These are phyloP conservation scores for Osmerus mordax DNA, from an alignment of 2,113 vertebrate genomes.

Conservation along the genomic window DNA sequence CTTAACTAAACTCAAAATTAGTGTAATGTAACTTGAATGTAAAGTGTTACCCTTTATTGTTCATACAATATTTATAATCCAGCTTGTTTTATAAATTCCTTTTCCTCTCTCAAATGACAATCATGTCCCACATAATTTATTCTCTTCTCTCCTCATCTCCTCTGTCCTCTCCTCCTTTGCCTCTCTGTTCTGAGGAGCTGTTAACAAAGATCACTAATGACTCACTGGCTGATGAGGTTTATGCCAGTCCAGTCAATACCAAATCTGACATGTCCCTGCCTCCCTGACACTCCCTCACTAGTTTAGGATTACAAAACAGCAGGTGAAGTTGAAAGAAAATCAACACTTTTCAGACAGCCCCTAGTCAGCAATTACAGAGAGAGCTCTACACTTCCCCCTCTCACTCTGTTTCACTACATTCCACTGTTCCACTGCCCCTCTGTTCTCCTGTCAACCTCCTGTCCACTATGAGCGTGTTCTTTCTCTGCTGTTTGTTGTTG, in stretches of 20 bases:
- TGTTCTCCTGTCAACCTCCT: background rate
- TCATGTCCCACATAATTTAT: too few relatives aligned
- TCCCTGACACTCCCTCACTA: constrained; percentile 29
- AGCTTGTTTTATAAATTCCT: background rate
- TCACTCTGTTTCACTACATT: constrained; percentile 3
- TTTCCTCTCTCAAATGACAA: background rate
- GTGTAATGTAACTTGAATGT: too few relatives aligned
- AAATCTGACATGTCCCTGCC: constrained; percentile 45
- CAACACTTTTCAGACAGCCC: constrained; percentile 48
- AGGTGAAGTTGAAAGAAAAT: constrained; percentile 52
- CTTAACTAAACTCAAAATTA: too few relatives aligned
- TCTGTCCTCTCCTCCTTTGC: constrained; percentile 2
- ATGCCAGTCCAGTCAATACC: constrained; percentile 55
- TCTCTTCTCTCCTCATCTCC: constrained; percentile 7
- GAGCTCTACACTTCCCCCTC: constrained; percentile 21
- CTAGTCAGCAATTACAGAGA: constrained; percentile 42
- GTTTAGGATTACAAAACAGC: constrained; percentile 59
- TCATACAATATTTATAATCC: too few relatives aligned
- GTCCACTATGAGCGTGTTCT: background rate
- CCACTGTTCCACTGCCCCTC: background rate
- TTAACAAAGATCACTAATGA: constrained; percentile 39
- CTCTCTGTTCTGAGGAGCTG: background rate
- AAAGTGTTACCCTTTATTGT: too few relatives aligned
- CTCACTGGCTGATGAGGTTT: constrained; percentile 30
- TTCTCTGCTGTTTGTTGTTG: background rate